Percentiles rank a stretch among this genome's conserved stretches.
These are phyloP conservation scores for Penaeus chinensis DNA, from an alignment of 1,140 invertebrate genomes.

Conservation along the genomic window DNA sequence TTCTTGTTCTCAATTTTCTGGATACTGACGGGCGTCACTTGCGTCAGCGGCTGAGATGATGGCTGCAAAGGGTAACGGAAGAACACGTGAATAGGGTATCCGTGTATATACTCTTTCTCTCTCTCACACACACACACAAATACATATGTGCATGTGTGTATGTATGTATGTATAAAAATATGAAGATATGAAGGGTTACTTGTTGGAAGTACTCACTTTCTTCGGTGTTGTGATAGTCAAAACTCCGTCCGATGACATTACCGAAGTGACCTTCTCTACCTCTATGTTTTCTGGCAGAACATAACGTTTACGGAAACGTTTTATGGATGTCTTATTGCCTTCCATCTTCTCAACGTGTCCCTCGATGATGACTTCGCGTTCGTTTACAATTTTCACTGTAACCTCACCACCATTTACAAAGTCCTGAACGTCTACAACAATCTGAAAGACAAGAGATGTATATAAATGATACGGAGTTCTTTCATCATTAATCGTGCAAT, in stretches of 20 bases:
- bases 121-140: too few species aligned
- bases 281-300: constrained; percentile 74
- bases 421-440: constrained; percentile 42
- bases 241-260: constrained; percentile 67
- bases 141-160: too few species aligned
- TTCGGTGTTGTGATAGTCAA: constrained; percentile 78
- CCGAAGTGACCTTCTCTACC: constrained; percentile 78
- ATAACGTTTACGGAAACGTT: constrained; percentile 82
- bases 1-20: too few species aligned
- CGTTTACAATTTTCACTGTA: constrained; percentile 43
- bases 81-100: too few species aligned
- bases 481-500: too few species aligned
- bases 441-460: neutral
- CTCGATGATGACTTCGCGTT: constrained; percentile 10
- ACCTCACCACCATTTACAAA: constrained; percentile 36
- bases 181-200: too few species aligned
- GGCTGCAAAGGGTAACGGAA: too few species aligned
- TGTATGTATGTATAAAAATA: too few species aligned
- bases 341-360: constrained; percentile 17
- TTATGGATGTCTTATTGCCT: constrained; percentile 65
- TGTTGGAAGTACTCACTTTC: constrained; percentile 30
- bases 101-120: too few species aligned
- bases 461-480: neutral
- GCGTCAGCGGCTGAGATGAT: too few species aligned
- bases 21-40: too few species aligned